Evolutionary conservation across 2,797 vertebrate species (phyloP), one percentile per base, ranked within the genome.

Genomic region (Threskiornis aethiopicus): DNA sequence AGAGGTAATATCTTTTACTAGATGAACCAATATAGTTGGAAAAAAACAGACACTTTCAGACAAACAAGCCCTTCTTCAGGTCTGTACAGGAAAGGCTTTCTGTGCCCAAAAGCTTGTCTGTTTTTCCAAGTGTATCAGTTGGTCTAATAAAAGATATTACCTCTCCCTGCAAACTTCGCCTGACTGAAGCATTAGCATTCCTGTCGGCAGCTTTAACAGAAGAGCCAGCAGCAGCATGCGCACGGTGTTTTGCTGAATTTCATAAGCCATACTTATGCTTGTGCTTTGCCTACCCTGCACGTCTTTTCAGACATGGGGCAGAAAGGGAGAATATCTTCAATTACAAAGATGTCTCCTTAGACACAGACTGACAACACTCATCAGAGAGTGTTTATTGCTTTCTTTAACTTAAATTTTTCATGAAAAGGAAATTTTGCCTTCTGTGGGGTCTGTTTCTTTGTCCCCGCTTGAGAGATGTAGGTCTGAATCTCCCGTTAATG

Each of bases 91-190:
- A 90, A 92, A 69, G 58, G 31, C 7, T 41, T 93, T 89, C 31
- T 24, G 11, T 70, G 86, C 62, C 86, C 66, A 84, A 73, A 89
- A 84, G 42, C 26, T 76, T 92, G 70, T 79, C 77, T 84, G 70
- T 72, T 95, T 95, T 97, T 96, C 93, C 81, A 87, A 0, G 33
- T 79, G 10, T 93, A 89, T 95, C 77, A 39, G 29, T 67, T 72
- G 54, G 29, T 66, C 49, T 89, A 84, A 84, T 92, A 88, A 96
- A 94, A 87, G 54, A 51, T 44, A 39, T 9, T 90, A 8, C 62
- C 16, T 95, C 18, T 93, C 28, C 42, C 59, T 82, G 17, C 46
- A 92, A 46, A 65, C 33, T 82, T n/a, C 84, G 31, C 57, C 31
- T 6, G 21, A 42, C 47, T 9, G 10, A 62, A 82, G 62, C 25